Evolutionary conservation across 2,888 invertebrate genomes (phyloP).

Genomic region (Beris morrisii): DNA sequence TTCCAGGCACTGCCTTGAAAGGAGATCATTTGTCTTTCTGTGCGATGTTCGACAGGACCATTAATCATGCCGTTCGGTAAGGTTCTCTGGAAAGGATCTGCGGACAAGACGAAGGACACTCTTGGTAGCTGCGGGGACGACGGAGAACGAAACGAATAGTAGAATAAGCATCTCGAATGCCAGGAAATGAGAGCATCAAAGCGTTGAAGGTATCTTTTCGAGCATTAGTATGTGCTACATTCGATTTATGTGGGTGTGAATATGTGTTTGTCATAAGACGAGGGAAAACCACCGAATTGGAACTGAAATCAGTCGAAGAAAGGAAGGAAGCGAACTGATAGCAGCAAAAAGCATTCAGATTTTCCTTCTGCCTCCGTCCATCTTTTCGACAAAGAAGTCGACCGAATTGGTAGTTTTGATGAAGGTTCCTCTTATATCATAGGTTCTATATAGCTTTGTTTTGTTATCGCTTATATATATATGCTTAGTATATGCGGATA

Average conservation of each 20-base stretch:
- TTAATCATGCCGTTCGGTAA: conserved; percentile 28
- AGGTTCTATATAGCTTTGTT: too few species aligned
- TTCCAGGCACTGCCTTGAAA: conserved; percentile 8
- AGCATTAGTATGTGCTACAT: not conserved
- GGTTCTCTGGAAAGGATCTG: conserved; percentile 9
- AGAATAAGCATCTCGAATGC: not conserved
- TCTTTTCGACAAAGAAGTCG: not conserved
- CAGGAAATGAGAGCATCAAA: conserved; percentile 13
- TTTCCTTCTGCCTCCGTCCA: not conserved
- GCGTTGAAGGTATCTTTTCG: conserved; percentile 6
- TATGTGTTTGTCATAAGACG: not conserved
- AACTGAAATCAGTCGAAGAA: conserved; percentile 22
- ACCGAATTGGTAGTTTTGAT: not conserved
- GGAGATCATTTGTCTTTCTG: conserved; percentile 33
- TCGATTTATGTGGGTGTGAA: not conserved
- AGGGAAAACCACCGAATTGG: conserved; percentile 15
- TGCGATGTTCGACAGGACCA: conserved; percentile 32
- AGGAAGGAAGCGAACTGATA: conserved; percentile 22
- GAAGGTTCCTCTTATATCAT: not conserved
- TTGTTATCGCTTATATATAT: too few species aligned
- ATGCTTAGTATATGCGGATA: too few species aligned
- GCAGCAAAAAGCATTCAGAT: conserved; percentile 3
- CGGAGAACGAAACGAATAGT: not conserved
- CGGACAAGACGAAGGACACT: not conserved
- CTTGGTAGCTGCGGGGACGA: not conserved